A percentile compares a stretch with the other conserved stretches of the same genome.
Conservation (phyloP, 2,113 vertebrate genomes). For the Sphaerodactylus townsendi region DNA sequence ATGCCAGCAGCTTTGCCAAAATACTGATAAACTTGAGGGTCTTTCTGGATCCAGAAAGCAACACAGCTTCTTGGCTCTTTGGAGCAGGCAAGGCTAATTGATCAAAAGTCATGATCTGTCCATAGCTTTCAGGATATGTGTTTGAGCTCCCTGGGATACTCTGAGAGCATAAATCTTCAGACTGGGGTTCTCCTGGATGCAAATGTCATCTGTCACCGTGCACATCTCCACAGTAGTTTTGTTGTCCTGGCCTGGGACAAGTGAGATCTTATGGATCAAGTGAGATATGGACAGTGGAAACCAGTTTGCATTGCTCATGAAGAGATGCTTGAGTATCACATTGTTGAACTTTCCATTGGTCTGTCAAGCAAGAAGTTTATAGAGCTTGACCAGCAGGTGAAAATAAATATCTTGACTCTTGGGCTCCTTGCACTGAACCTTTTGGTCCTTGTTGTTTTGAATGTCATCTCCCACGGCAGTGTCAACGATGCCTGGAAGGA, state of each 20-base stretch:
- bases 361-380: slow-evolving; percentile 89
- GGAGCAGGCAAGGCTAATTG: slow-evolving; percentile 88
- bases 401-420: slow-evolving; percentile 94
- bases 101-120: slow-evolving; percentile 90
- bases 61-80: slow-evolving; percentile 86
- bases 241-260: slow-evolving; percentile 83
- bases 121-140: slow-evolving; percentile 85
- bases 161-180: slow-evolving; percentile 89
- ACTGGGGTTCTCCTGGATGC: slow-evolving; percentile 88
- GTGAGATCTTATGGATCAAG: slow-evolving; percentile 90
- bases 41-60: slow-evolving; percentile 91
- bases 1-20: slow-evolving; percentile 93
- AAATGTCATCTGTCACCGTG: slow-evolving; percentile 87
- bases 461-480: slow-evolving; percentile 85
- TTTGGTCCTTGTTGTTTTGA: slow-evolving; percentile 95
- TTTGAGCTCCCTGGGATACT: slow-evolving; percentile 82
- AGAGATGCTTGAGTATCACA: slow-evolving; percentile 87
- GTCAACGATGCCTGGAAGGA: neutral
- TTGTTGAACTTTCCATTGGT: slow-evolving; percentile 89
- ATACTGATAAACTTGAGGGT: slow-evolving; percentile 88
- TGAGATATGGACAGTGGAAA: slow-evolving; percentile 87
- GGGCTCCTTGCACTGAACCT: slow-evolving; percentile 92
- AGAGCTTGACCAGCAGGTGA: slow-evolving; percentile 92
- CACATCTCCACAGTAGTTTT: slow-evolving; percentile 88
- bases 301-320: slow-evolving; percentile 90